Base-by-base conservation (phyloP, 1,140 invertebrate genomes). In the Drosophila varians region DNA sequence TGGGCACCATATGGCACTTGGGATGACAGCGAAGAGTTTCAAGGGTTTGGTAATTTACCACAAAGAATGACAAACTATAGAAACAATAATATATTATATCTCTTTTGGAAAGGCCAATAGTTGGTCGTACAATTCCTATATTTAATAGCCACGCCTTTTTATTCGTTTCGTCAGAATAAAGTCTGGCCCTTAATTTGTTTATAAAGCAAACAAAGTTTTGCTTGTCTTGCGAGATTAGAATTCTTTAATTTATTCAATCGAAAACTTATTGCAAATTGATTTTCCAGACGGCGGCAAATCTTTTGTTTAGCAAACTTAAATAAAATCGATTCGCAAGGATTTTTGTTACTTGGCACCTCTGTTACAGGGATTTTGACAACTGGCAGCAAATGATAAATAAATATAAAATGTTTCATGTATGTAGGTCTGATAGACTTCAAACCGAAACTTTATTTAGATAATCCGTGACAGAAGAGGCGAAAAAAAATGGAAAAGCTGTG, bases 1-100 rank as follows among this genome's bases (percentile, higher is more conserved):
- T 38, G 47, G 18, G 34, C 79, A 68, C 60, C 79, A 84, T 84
- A 84, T 84, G 79, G 65, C 65, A 53, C 23, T 43, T 54, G 7
- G 43, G 26, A 28, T 45, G 69, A 57, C 77, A 76, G 65, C 62
- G 48, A 74, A 12, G 25, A 56, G 66, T 74, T 56, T 42, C 31
- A 53, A 64, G 34, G 36, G 46, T 19, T 45, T 14, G 11, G 23
- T 28, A 31, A 4, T 34, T 3, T 16, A 0, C 0, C 1, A 34
- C 1, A 38, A 16, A 38, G 16, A 4, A 36, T n/a, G 18, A 36
- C 9, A 52, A 47, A 49, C 16, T 19, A 48, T 51, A 70, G 55
- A 46, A 23, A 47, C 55, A 56, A 77, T 19, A 55, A 48, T 38
- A 49, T 31, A 46, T 21, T 6, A 28, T 18, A 11, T 14, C 18